Base-by-base conservation (phyloP, 1,140 invertebrate species). In the Bicyclus anynana region DNA sequence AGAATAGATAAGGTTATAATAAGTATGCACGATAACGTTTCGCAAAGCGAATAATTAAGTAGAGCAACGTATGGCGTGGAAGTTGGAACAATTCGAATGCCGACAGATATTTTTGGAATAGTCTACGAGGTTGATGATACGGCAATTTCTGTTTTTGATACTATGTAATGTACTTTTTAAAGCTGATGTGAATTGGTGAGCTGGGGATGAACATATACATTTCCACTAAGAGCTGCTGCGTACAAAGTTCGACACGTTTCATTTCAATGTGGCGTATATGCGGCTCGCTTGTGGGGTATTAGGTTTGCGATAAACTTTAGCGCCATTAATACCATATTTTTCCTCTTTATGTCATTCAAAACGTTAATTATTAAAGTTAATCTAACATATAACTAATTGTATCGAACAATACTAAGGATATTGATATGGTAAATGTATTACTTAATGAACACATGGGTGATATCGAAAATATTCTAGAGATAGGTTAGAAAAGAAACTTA, bases 401-500 rank as follows among this genome's bases (percentile, higher is more conserved):
- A 35, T 35, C 10, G 12, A 12, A 35, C 10, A 12, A 35, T 5
- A 35, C 33, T 3, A 1, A 35, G 4, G 33, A 12, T 38, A 16
- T 2, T 14, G 16, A 38, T 16, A 16, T 2, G 37, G 6, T 5
- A 40, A 40, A 40, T 17, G 13, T 5, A 21, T 40, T 18, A 20
- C n/a, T 44, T 44, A n/a, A 13, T 20, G 38, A 50, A 51, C 59
- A 51, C 53, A 55, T 51, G 53, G 56, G 14, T 10, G 16, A 57
- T 14, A 29, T 5, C 5, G 17, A 27, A 17, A 16, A 50, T 13
- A 46, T 13, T 53, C 17, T 53, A 60, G 29, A 53, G 44, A 80
- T 80, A 87, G 82, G 84, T 87, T 84, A 87, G 73, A 77, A 80
- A 74, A 67, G 64, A 49, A 68, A 85, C 86, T 89, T 69, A 90